Base-by-base conservation (phyloP, 2,888 invertebrate genomes). In the Nemotelus nigrinus region DNA sequence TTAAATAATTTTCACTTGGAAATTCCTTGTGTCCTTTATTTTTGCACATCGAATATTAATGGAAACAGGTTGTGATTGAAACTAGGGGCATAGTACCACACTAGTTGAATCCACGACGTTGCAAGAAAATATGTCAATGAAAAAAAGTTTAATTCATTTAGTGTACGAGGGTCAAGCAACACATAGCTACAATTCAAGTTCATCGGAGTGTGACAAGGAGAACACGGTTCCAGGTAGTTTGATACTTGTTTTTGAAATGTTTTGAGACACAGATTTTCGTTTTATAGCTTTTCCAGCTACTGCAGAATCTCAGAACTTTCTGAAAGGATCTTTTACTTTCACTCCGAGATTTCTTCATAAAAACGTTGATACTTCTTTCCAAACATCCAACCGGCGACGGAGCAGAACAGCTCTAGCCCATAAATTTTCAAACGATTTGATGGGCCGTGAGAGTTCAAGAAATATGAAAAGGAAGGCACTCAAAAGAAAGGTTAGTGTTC, bases 311-410 rank as follows among this genome's bases (percentile, higher is more conserved):
- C 8, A 25, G 6, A 50, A 68, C 68, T 25, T 68, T 10, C 41
- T 68, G 53, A 3, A 50, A 53, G 53, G 50, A 39, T 53, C 68
- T 53, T 68, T 68, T 50, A 68, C 48, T 41, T 68, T 68, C 53
- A 68, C 68, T 8, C 68, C 68, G 5, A 50, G 68, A 2, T 68
- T 68, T 50, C 53, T 68, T 3, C 3, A 68, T 10, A 68, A 25
- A 68, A 10, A 63, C n/a, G 43, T 10, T n/a, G 63, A 43, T 7
- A 50, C 50, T 50, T 50, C 6, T 43, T 7, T 63, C 8, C 7
- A n/a, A 58, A 53, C 6, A 53, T 41, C 39, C 43, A 25, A 67
- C 67, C 10, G 47, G 50, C 68, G 53, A 2, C 39, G 7, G 41
- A 63, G n/a, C 10, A 63, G 6, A 43, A 63, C 39, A 41, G 39